Evolutionary conservation across 2,888 invertebrate genomes (phyloP).

Genomic region (Morpho helenor): DNA sequence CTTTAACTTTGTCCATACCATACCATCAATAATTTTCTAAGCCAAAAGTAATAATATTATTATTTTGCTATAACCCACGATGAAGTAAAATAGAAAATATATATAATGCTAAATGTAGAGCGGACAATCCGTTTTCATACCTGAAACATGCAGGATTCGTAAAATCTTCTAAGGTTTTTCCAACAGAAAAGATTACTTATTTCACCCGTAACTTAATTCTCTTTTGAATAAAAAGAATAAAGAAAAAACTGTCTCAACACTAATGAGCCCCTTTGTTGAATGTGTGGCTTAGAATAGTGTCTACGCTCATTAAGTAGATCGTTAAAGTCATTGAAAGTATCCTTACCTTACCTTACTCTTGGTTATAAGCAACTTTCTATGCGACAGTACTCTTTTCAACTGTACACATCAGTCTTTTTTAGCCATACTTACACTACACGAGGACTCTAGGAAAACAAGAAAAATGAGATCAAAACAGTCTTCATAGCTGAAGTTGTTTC

Average conservation of each 20-base stretch:
- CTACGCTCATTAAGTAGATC: constrained; percentile 32
- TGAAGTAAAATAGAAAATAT: too few relatives aligned
- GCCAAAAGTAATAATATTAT: too few relatives aligned
- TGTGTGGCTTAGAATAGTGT: constrained; percentile 27
- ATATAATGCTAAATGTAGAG: too few relatives aligned
- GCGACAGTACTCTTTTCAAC: constrained; percentile 20
- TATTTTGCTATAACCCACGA: too few relatives aligned
- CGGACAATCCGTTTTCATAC: too few relatives aligned
- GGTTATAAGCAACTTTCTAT: constrained; percentile 26
- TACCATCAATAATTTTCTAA: too few relatives aligned
- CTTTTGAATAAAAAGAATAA: constrained; percentile 25
- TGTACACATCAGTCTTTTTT: constrained; percentile 18
- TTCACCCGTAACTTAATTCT: not conserved
- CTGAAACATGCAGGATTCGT: too few relatives aligned
- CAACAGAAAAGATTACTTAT: constrained; percentile 6
- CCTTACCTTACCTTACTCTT: constrained; percentile 26
- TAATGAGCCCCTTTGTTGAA: constrained; percentile 25
- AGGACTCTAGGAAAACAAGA: constrained; percentile 12
- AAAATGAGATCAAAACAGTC: constrained; percentile 9
- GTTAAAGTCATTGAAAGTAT: constrained; percentile 29
- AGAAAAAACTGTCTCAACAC: constrained; percentile 21
- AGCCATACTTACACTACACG: constrained; percentile 10
- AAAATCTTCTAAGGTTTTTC: not conserved
- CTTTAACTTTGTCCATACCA: too few relatives aligned
- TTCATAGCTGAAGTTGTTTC: constrained; percentile 12